Evolutionary conservation across 30 jellyfish, hydroid and myxozoan genomes (phyloP).

Genomic region (Sanderia malayensis): DNA sequence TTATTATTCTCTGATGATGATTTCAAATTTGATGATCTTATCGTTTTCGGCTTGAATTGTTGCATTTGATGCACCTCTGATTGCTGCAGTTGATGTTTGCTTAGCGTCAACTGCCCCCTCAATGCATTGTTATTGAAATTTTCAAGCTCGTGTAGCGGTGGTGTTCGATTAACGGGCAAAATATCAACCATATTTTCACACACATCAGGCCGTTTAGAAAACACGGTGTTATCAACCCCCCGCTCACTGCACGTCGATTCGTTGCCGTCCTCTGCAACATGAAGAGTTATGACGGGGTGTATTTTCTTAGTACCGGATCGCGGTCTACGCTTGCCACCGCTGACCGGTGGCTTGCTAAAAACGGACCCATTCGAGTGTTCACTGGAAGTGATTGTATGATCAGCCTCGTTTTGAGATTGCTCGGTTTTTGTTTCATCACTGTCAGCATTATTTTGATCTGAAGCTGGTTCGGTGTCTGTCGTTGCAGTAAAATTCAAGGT

Average conservation of each 20-base stretch:
- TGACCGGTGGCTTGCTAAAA: slow-evolving; percentile 40
- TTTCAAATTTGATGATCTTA: not conserved
- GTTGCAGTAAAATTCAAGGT: slow-evolving; percentile 50
- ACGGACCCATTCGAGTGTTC: slow-evolving; percentile 49
- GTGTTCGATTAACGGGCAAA: slow-evolving; percentile 34
- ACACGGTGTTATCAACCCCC: slow-evolving; percentile 46
- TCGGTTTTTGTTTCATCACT: slow-evolving; percentile 42
- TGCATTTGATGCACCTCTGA: slow-evolving; percentile 11
- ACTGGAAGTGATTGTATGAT: slow-evolving; percentile 11
- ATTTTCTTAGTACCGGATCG: slow-evolving; percentile 45
- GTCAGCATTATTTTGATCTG: slow-evolving; percentile 25
- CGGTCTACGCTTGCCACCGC: slow-evolving; percentile 48
- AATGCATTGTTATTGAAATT: slow-evolving; percentile 1
- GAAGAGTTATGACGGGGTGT: slow-evolving; percentile 62
- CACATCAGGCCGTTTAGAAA: slow-evolving; percentile 4
- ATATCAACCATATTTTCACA: slow-evolving; percentile 5
- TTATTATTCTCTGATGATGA: not conserved
- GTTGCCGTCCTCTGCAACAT: slow-evolving; percentile 39
- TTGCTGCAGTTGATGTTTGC: no score
- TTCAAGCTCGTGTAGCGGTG: slow-evolving; percentile 43
- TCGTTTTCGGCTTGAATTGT: slow-evolving; percentile 20
- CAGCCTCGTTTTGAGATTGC: slow-evolving; percentile 31
- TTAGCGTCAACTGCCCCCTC: slow-evolving; percentile 7
- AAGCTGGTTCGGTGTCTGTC: slow-evolving; percentile 51
- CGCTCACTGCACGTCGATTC: slow-evolving; percentile 6